Evolutionary conservation across 2,797 vertebrate genomes (phyloP).

Genomic region (Coregonus ussuriensis): DNA sequence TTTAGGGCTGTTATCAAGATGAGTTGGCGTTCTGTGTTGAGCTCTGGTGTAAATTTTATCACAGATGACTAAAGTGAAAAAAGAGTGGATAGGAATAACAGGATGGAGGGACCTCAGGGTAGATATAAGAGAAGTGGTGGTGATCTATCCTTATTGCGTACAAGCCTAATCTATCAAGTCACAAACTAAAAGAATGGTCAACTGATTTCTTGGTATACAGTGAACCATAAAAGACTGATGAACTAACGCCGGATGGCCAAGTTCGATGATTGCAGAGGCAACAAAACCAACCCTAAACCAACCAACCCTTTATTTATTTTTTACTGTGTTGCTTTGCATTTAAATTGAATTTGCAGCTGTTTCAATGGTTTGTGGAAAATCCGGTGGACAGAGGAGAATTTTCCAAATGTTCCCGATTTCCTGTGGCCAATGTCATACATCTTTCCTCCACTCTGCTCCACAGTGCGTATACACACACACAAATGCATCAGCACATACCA

Average conservation of each 20-base stretch:
- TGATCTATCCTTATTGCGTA: conserved; percentile 66
- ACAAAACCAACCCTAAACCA: conserved; percentile 43
- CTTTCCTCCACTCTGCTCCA: too few species aligned
- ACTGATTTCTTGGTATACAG: conserved; percentile 38
- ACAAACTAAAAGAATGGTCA: conserved; percentile 33
- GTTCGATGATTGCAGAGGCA: conserved; percentile 35
- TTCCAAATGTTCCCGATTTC: too few species aligned
- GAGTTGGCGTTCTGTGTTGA: conserved; percentile 11
- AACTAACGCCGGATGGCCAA: conserved; percentile 21
- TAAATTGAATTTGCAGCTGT: conserved; percentile 64
- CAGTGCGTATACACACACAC: background rate
- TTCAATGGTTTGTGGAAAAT: conserved; percentile 33
- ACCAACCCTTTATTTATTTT: conserved; percentile 45
- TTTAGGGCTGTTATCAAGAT: background rate
- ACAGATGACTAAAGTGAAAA: conserved; percentile 18
- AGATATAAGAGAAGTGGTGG: too few species aligned
- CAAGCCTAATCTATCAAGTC: conserved; percentile 50
- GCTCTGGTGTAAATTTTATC: conserved; percentile 42
- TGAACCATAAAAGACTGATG: conserved; percentile 14
- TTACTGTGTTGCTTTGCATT: conserved; percentile 69
- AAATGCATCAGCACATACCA: too few species aligned
- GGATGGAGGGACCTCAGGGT: background rate
- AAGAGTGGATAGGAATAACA: conserved; percentile 20
- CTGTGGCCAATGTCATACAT: too few species aligned
- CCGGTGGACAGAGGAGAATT: too few species aligned